Evolutionary conservation across 2,113 vertebrate genomes (phyloP), one percentile per base, ranked within the genome.

Genomic region (Phrynosoma platyrhinos): DNA sequence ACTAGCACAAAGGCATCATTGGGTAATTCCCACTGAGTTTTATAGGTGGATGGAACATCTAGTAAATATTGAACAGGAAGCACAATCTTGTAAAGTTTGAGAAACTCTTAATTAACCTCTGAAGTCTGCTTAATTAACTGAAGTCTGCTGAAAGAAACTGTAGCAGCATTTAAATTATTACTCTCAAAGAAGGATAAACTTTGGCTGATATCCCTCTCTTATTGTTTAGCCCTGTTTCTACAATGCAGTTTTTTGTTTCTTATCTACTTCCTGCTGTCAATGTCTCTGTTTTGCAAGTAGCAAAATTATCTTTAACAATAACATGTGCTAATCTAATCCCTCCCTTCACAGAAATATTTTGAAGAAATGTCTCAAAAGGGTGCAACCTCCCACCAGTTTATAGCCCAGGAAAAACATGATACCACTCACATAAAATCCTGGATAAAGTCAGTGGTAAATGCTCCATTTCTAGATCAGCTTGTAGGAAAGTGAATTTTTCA

Each of bases 181-280:
- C 27, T 87, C 55, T 87, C 52, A 32, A 30, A 79, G 47, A 87
- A 72, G 68, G 78, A 72, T 72, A 80, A 55, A 81, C 25, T 83
- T 88, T 83, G 87, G 55, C 87, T 12, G 30, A 88, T 53, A 77
- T 77, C 66, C 42, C 30, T 83, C 58, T 82, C 47, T 68, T 83
- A 88, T 88, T 68, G 72, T 77, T 82, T 83, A 88, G 71, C 30
- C 27, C 14, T 76, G 58, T 83, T 77, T 83, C 80, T 88, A 40
- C 80, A 68, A 20, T 27, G 55, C 36, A 77, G 87, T 13, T 82
- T 83, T 74, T 76, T 21, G 16, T 66, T 77, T 76, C 72, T 88
- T 82, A 88, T 83, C 80, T 83, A 83, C 74, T 83, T 88, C 80
- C 80, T 83, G 80, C 80, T 88, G 80, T 88, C 87, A 88, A 66